Evolutionary conservation across 1,140 invertebrate genomes (phyloP), one percentile per base, ranked within the genome.

Genomic region (Dreissena rostriformis): DNA sequence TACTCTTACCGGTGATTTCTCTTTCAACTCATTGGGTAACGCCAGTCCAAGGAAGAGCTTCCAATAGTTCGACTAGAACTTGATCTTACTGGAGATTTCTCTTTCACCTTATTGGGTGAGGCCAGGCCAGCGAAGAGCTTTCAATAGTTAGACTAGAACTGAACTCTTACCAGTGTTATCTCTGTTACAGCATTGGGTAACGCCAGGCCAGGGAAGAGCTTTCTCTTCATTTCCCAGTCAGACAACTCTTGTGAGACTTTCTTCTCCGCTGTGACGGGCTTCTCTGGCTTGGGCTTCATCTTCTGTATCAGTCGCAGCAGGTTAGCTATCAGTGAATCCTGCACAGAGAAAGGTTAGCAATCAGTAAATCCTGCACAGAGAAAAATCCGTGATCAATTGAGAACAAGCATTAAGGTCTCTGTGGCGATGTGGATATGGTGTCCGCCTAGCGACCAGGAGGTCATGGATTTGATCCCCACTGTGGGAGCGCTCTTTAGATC

Each of bases 291-390:
- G 10, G 97, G 96, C 92, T 96, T 96, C 98, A 99, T 99, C 87
- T 98, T 97, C 87, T 98, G 96, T 87, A 99, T 99, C 80, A 99
- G 97, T 75, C 98, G 95, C 17, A 99, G 94, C 0, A 99, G 94
- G 93, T 98, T 99, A 11, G 97, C 96, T 81, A 97, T 96, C 90
- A 99, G 96, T 0, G 98, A 99, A 92, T 99, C 98, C 95, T 96
- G 87, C 52, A 94, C 93, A 39, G 2, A 39, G 39, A 39, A n/a
- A 99, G 94, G 93, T 98, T 99, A 11, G 97, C 96, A 82, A 97
- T 96, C 90, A 99, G 96, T 0, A 98, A 99, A 92, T 99, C 98
- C 95, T 96, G 87, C 52, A 94, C 93, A 39, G 2, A 39, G 39
- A 39, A n/a, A 99, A 5, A 39, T 39, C 8, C 2, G 8, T 39